Percentiles rank a stretch among this genome's conserved stretches.
phyloP scores from a whole-genome alignment of 2,113 vertebrate species.

The Aleadryas rufinucha region DNA sequence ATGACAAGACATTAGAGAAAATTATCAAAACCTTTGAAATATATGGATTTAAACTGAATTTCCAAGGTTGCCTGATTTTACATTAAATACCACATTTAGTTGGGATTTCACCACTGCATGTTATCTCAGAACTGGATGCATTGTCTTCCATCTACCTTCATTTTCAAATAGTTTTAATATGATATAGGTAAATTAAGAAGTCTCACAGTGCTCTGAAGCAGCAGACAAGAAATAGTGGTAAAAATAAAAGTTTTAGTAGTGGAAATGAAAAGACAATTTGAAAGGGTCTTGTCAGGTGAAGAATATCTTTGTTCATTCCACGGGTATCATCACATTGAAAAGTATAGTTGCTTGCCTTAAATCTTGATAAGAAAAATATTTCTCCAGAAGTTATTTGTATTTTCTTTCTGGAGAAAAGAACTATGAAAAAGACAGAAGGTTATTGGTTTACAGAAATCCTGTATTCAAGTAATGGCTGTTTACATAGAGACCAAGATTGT shows the following conservation, averaged over 20 bases:
- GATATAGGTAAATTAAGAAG: neutral
- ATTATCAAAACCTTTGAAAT: neutral
- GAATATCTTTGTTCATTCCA: neutral
- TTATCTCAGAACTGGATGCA: neutral
- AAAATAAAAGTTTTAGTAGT: neutral
- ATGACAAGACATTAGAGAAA: neutral
- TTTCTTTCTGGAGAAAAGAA: neutral
- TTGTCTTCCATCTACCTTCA: neutral
- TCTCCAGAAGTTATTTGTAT: neutral
- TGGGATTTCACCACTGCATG: neutral
- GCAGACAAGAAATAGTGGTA: neutral
- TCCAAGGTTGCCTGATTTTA: neutral
- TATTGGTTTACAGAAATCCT: neutral
- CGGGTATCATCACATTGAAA: neutral
- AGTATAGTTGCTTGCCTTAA: neutral
- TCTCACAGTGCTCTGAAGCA: neutral
- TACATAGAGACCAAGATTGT: neutral
- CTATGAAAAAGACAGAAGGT: neutral
- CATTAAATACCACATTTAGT: fast-evolving
- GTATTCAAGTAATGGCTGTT: slow-evolving; percentile 3
- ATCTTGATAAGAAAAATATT: slow-evolving; percentile 22
- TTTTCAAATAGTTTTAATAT: neutral
- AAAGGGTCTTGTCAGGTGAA: neutral
- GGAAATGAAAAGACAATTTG: neutral
- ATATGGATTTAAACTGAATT: neutral